Base-by-base conservation (phyloP, 2,888 invertebrate genomes). In the Oxycera nigricornis region DNA sequence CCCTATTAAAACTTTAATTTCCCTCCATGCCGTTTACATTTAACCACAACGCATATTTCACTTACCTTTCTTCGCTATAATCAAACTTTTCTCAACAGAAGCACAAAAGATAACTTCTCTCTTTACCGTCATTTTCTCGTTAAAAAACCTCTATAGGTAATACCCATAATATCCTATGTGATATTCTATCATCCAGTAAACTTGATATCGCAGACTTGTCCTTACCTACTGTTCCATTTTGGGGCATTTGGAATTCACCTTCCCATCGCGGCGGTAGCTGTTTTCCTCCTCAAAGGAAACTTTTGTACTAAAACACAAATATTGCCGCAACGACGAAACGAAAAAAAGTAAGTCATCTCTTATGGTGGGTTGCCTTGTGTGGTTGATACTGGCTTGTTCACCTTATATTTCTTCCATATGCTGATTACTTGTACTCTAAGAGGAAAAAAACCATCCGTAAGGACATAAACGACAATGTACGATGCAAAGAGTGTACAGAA, bases 291-390 rank as follows among this genome's bases (percentile, higher is more conserved):
- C n/a, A 31, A 61, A 61, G 35, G 20, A 61, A 61, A 61, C 31
- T 61, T 61, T 61, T 30, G 20, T 61, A 61, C 61, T 61, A 61
- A 61, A 61, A 61, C 31, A 28, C 31, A 61, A 61, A 61, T 61
- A 61, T 61, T 61, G 61, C 17, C 61, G 2, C 28, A 26, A 17
- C 30, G 31, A 30, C 6, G 52, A 22, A 55, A 3, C 3, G 31
- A 17, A 61, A 61, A 61, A 30, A 30, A 26, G 31, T 2, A 17
- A 61, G 31, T 57, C 35, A 11, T 46, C 61, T 31, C 31, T 61
- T 61, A 17, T 31, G 61, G 61, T 61, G 61, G 1, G 57, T 11
- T 9, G 24, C 24, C 26, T 57, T 57, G 24, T 31, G 46, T 11
- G 31, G 61, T 31, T 61, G 17, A 61, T 31, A 26, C 20, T 17